A percentile compares a stretch with the other conserved stretches of the same genome.
phyloP scores from a whole-genome alignment of 2,113 vertebrate genomes.

The Python bivittatus region DNA sequence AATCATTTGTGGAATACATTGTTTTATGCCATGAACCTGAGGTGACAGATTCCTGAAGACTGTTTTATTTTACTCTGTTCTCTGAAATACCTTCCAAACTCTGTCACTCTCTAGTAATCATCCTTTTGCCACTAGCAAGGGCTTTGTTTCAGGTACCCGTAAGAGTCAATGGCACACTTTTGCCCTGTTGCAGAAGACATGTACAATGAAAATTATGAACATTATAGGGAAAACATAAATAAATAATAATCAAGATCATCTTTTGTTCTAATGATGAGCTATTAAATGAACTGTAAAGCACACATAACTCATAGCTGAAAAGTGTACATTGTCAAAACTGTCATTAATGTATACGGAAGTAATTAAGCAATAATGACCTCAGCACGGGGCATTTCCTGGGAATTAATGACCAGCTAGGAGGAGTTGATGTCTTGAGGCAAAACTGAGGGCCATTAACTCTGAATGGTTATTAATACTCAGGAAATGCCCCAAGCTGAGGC shows the following conservation, averaged over 20 bases:
- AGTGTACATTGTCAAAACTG: constrained; percentile 72
- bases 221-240: constrained; percentile 70
- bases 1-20: not conserved
- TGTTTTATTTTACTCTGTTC: not conserved
- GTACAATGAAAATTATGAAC: not conserved
- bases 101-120: not conserved
- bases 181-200: constrained; percentile 31
- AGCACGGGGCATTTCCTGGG: constrained; percentile 73
- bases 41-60: not conserved
- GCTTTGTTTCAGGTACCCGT: not conserved
- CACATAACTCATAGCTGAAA: constrained; percentile 71
- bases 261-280: constrained; percentile 71
- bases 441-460: constrained; percentile 75
- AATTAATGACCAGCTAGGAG: constrained; percentile 75
- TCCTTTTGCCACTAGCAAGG: not conserved
- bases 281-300: constrained; percentile 74
- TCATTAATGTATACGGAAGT: constrained; percentile 78
- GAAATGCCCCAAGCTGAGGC: constrained; percentile 66
- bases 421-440: constrained; percentile 70
- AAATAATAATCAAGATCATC: constrained; percentile 74
- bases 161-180: constrained; percentile 13
- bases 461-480: constrained; percentile 74
- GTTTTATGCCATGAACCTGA: not conserved
- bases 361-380: constrained; percentile 74
- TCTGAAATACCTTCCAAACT: not conserved